phyloP scores from a whole-genome alignment of 2,113 vertebrate species.

The Psephotus haematonotus region DNA sequence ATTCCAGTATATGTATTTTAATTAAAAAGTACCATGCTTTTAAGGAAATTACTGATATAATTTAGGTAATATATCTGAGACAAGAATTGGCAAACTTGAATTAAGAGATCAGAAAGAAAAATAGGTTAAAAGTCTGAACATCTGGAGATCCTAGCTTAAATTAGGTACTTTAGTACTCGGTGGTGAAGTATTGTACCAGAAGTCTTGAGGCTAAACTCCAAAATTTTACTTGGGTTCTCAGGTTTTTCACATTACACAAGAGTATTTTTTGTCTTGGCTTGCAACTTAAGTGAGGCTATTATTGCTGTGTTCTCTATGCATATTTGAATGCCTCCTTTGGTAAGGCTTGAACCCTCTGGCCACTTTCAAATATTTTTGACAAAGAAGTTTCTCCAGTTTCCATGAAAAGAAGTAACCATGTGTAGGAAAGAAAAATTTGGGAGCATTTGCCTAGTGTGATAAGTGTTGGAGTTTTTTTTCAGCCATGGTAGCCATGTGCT shows the following conservation, averaged over 20 bases:
- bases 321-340: background rate
- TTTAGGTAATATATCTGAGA: background rate
- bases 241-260: background rate
- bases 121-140: background rate
- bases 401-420: background rate
- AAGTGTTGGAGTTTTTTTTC: background rate
- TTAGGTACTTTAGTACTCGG: background rate
- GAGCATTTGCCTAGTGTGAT: background rate
- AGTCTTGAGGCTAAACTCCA: background rate
- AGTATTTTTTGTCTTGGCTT: background rate
- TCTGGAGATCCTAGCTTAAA: background rate
- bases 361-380: background rate
- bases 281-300: background rate
- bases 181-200: background rate
- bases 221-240: background rate
- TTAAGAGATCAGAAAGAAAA: background rate
- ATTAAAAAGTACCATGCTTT: fast-evolving
- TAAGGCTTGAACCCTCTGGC: background rate
- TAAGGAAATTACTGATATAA: background rate
- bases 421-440: background rate
- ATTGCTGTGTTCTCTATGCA: background rate
- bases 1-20: background rate
- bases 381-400: background rate
- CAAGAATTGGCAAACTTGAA: background rate
- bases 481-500: background rate